A percentile compares a stretch with the other conserved stretches of the same genome.
Evolutionary conservation across 1,140 invertebrate genomes (phyloP).

Genomic region (Cryptotermes secundus): DNA sequence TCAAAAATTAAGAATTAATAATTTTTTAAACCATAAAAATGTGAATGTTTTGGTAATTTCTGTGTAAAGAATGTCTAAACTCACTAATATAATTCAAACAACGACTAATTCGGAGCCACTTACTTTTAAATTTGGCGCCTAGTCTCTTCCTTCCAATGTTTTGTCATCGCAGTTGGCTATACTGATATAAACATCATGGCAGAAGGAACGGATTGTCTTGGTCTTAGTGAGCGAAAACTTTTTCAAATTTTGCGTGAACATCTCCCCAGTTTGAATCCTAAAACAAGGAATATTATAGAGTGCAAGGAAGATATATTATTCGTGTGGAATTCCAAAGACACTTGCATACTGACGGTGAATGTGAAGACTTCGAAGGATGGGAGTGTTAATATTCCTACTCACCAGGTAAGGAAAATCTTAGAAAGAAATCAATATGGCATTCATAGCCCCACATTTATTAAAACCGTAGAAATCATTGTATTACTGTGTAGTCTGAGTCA

Average conservation of each 20-base stretch:
- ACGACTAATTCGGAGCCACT: too few relatives aligned
- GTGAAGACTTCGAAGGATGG: slow-evolving; percentile 44
- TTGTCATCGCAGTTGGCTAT: not conserved
- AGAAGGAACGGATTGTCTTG: slow-evolving; percentile 54
- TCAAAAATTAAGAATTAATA: too few relatives aligned
- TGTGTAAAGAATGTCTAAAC: too few relatives aligned
- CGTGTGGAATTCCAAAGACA: slow-evolving; percentile 62
- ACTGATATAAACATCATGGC: slow-evolving; percentile 48
- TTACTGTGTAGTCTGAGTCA: too few relatives aligned
- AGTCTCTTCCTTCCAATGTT: too few relatives aligned
- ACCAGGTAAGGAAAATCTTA: not conserved
- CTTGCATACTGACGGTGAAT: slow-evolving; percentile 61
- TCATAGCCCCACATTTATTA: too few relatives aligned
- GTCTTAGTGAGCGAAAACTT: slow-evolving; percentile 58
- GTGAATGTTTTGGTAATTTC: too few relatives aligned
- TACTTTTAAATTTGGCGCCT: too few relatives aligned
- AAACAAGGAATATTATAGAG: slow-evolving; percentile 61
- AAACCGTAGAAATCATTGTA: too few relatives aligned
- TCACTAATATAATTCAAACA: too few relatives aligned
- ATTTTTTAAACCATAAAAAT: too few relatives aligned
- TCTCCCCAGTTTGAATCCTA: slow-evolving; percentile 54
- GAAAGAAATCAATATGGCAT: too few relatives aligned
- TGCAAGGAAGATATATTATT: slow-evolving; percentile 64
- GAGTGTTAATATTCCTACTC: not conserved
- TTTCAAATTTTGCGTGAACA: slow-evolving; percentile 57